Evolutionary conservation across 2,888 invertebrate genomes (phyloP).

Genomic region (Mycalesis mineus): DNA sequence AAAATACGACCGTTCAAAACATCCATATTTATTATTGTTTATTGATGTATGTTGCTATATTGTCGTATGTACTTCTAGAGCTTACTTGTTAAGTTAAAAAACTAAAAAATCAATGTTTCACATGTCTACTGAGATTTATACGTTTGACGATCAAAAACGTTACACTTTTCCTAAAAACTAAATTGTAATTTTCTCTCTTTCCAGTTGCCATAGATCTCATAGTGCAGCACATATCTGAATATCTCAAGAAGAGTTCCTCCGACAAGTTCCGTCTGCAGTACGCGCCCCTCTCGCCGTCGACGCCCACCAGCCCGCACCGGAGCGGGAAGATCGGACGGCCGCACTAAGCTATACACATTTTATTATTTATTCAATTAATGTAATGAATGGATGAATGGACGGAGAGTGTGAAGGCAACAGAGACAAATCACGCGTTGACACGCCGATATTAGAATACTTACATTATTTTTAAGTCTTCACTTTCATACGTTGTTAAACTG

Average conservation of each 20-base stretch:
- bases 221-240: slow-evolving; percentile 97
- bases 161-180: background rate
- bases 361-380: background rate
- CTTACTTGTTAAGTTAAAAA: too few species aligned
- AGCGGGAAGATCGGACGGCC: slow-evolving; percentile 60
- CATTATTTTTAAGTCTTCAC: too few species aligned
- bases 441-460: too few species aligned
- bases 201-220: slow-evolving; percentile 98
- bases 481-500: too few species aligned
- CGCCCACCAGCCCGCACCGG: slow-evolving; percentile 65
- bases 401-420: background rate
- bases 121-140: background rate
- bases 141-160: too few species aligned
- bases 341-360: slow-evolving; percentile 43
- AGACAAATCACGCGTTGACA: background rate
- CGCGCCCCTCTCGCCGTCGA: slow-evolving; percentile 47
- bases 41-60: too few species aligned
- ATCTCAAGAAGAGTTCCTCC: slow-evolving; percentile 78
- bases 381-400: background rate
- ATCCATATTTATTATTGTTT: too few species aligned
- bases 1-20: too few species aligned
- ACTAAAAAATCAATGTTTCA: too few species aligned
- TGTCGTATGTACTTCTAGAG: too few species aligned
- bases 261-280: slow-evolving; percentile 44
- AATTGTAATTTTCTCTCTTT: slow-evolving; percentile 52